Percentiles rank a stretch among this genome's conserved stretches.
phyloP scores from a whole-genome alignment of 2,888 invertebrate species.

The Torymus tubicola region DNA sequence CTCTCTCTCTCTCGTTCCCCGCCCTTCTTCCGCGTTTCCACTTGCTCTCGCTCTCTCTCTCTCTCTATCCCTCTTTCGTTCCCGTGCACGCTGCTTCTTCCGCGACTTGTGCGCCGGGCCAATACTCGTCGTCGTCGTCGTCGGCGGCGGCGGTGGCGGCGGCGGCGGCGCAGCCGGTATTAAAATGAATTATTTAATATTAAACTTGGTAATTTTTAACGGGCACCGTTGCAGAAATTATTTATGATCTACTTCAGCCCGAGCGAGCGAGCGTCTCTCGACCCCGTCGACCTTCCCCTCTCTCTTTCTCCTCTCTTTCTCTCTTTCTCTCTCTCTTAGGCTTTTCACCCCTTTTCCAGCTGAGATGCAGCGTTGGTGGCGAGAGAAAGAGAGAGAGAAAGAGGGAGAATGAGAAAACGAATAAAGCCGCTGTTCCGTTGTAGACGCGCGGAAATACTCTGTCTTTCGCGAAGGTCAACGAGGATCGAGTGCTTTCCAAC shows the following conservation, averaged over 20 bases:
- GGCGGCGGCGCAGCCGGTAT: conserved; percentile 73
- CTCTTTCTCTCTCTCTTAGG: conserved; percentile 6
- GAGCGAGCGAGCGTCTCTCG: neutral
- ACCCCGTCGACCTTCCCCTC: neutral
- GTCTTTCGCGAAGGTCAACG: no score
- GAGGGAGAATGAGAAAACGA: neutral
- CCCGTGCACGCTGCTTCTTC: conserved; percentile 43
- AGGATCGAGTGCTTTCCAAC: no score
- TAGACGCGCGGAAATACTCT: neutral
- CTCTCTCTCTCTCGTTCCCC: conserved; percentile 25
- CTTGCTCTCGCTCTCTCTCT: conserved; percentile 53
- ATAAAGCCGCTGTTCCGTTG: conserved; percentile 18
- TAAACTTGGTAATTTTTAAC: conserved; percentile 80
- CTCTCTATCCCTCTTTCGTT: conserved; percentile 40
- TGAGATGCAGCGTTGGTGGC: neutral
- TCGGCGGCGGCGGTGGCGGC: conserved; percentile 46
- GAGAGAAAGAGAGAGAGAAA: no score
- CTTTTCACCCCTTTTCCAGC: conserved; percentile 32
- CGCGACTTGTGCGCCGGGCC: conserved; percentile 55
- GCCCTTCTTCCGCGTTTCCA: conserved; percentile 53
- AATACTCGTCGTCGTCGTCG: neutral
- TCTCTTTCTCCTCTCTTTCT: no score
- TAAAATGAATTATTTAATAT: conserved; percentile 81
- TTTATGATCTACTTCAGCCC: conserved; percentile 67
- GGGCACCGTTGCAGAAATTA: conserved; percentile 74